Evolutionary conservation across 2,888 invertebrate species (phyloP), one percentile per base, ranked within the genome.

Genomic region (Geotrupes spiniger): DNA sequence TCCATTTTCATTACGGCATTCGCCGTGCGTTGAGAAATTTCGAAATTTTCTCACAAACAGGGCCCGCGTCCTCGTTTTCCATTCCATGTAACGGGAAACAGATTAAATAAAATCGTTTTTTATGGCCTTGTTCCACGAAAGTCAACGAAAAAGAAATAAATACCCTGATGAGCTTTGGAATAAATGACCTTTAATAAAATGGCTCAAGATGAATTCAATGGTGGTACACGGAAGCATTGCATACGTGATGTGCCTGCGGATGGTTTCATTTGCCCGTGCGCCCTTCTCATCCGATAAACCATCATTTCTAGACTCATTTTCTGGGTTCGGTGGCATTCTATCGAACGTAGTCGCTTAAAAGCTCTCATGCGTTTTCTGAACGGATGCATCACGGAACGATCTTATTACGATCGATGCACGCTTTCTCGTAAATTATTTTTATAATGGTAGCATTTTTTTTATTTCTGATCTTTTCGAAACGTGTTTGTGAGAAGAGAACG

Each of bases 101-200:
- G 39, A 33, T 29, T 38, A 46, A 25, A 29, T 46, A 39, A 31
- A 28, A 46, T n/a, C n/a, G 33, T 33, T 33, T 33, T 16, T 33
- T 39, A 16, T 39, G 10, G 33, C 21, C 36, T 21, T 26, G 14
- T 9, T 10, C 36, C 12, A 4, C 5, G 9, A 8, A 16, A 10
- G 39, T 17, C 14, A 25, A 21, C 11, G 31, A 10, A 40, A 31
- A 28, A 56, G 58, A 56, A 57, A 50, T 52, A 51, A 42, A 43
- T 42, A 51, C 54, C 50, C 57, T 59, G 63, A 64, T 63, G 63
- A 63, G 63, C 61, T 58, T 58, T 56, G 53, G 58, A 63, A 63
- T 64, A 64, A 64, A 64, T 63, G 63, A 61, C 60, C 58, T 64
- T 65, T 61, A 62, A 63, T 63, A 63, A 64, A 63, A 65, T 56